Evolutionary conservation across 2,113 vertebrate genomes (phyloP), one percentile per base, ranked within the genome.

Genomic region (Nicator chloris): DNA sequence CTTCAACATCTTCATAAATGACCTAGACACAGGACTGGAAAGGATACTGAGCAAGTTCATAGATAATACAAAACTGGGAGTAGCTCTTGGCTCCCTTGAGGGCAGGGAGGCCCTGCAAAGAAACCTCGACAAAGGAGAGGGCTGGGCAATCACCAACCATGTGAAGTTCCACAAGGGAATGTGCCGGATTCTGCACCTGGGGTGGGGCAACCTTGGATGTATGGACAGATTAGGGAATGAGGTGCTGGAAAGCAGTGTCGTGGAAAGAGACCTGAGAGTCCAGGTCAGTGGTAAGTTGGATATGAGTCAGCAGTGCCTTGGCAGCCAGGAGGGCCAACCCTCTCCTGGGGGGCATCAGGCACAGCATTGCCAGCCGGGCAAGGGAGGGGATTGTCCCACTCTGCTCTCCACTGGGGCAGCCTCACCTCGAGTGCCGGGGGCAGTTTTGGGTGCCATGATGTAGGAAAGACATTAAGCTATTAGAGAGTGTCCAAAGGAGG

Each of bases 241-340:
- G 26, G 17, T 42, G 13, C 26, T 76, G 33, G 35, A 86, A 30
- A 50, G 31, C 26, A 50, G 26, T 31, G 42, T 35, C 2, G 3
- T 20, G 42, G 42, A 42, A 57, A 42, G 42, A 33, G 30, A 30
- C 42, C 42, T 50, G 35, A 21, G 11, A 12, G 15, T 57, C 8
- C 53, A 4, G 31, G 71, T 57, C 44, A 21, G 1, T 35, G 13
- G 10, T 17, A 57, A 59, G 26, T 7, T 50, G 31, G 8, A 31
- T 6, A 14, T 50, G 31, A 86, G 27, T 9, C 47, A 63, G 53
- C 71, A 76, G 44, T 37, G 71, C 31, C 70, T 7, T 50, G 31
- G 49, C 31, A 66, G 51, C 31, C 51, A 31, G 37, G 30, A 85
- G 31, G 26, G 60, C 3, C 51, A 11, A 0, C 4, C 0, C 0